Percentiles rank a stretch among this genome's conserved stretches.
Conservation (phyloP, 2,113 vertebrate genomes). For the Perca fluviatilis region DNA sequence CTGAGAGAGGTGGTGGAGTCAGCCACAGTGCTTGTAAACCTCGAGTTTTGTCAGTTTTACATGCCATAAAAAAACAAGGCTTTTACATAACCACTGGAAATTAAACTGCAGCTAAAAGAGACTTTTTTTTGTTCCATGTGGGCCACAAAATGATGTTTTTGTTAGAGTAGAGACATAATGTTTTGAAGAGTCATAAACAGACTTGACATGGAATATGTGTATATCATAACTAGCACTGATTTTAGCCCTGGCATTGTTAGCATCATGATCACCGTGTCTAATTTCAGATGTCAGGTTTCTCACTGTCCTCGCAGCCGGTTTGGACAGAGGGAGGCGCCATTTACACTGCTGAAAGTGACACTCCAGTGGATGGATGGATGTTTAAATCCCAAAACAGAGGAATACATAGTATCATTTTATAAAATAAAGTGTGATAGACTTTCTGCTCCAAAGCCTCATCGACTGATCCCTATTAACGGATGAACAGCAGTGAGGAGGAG, state of each 20-base stretch:
- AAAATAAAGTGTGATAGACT: constrained; percentile 1
- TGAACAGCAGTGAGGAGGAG: constrained; percentile 63
- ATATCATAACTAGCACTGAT: constrained; percentile 13
- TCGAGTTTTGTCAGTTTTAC: constrained; percentile 36
- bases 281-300: constrained; percentile 30
- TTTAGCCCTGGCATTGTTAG: constrained; percentile 15
- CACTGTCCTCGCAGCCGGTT: constrained; percentile 1
- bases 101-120: constrained; percentile 35
- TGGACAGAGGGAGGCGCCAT: constrained; percentile 65
- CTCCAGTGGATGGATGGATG: not conserved
- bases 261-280: constrained; percentile 5
- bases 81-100: constrained; percentile 24
- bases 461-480: constrained; percentile 56
- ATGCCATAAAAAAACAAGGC: constrained; percentile 13
- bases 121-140: constrained; percentile 3
- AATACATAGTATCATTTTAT: not conserved
- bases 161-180: constrained; percentile 13
- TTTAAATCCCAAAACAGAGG: not conserved
- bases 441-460: constrained; percentile 33
- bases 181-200: constrained; percentile 43
- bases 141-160: constrained; percentile 15
- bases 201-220: constrained; percentile 10
- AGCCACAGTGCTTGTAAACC: constrained; percentile 46
- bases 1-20: constrained; percentile 16
- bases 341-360: constrained; percentile 1